These are phyloP conservation scores for Mantis religiosa DNA, from an alignment of 2,888 invertebrate species.

Conservation along the genomic window DNA sequence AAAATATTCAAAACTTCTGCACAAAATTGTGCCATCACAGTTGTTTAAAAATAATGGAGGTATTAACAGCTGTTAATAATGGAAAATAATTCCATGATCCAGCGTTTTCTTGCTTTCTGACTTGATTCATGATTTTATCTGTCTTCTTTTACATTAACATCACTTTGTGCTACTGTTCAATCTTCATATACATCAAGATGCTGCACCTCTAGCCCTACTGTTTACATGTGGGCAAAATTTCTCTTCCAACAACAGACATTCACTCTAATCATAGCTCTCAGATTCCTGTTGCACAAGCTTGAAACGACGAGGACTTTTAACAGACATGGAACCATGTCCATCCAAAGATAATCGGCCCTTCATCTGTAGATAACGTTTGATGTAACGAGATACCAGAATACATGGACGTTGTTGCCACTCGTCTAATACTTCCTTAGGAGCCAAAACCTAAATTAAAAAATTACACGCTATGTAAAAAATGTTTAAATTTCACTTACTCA, in stretches of 20 bases:
- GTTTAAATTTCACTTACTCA: background rate
- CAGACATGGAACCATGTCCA: conserved; percentile 73
- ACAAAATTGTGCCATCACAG: background rate
- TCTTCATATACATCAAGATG: background rate
- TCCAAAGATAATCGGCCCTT: conserved; percentile 66
- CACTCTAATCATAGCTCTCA: conserved; percentile 75
- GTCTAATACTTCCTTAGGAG: conserved; percentile 82
- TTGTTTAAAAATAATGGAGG: background rate
- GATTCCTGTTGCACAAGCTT: conserved; percentile 88
- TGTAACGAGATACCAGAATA: conserved; percentile 74
- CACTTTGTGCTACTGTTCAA: background rate
- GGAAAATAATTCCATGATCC: background rate
- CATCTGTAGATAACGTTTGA: conserved; percentile 75
- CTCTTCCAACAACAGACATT: background rate
- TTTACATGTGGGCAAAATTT: background rate
- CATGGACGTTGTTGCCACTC: conserved; percentile 91
- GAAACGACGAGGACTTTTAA: conserved; percentile 82
- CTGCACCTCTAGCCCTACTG: background rate
- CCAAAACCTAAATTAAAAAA: conserved; percentile 59
- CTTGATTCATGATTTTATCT: background rate
- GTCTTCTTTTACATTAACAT: background rate
- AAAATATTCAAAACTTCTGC: background rate
- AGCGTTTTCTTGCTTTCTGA: background rate
- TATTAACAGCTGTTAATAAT: background rate
- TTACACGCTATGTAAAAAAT: background rate